phyloP scores from a whole-genome alignment of 2,888 invertebrate genomes.

The Phalangium opilio region DNA sequence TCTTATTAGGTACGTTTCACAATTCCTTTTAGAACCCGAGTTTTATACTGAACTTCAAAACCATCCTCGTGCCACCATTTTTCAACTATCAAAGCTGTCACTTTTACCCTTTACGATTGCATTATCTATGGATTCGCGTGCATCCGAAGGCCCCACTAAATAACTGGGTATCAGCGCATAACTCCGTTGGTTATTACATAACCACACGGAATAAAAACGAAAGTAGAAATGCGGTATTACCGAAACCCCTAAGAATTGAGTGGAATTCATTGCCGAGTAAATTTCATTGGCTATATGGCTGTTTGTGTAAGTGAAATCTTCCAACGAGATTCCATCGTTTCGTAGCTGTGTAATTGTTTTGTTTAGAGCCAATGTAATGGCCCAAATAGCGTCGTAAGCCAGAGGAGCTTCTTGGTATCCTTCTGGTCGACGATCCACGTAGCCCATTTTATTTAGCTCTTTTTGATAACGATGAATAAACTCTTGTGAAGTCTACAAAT shows the following conservation, averaged over 20 bases:
- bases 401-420: constrained; percentile 91
- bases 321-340: constrained; percentile 62
- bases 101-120: too few relatives aligned
- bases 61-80: too few relatives aligned
- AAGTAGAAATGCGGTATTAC: constrained; percentile 43
- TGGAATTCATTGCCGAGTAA: constrained; percentile 95
- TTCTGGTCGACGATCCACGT: constrained; percentile 61
- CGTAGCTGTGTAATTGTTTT: constrained; percentile 81
- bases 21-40: too few relatives aligned
- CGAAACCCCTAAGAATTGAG: constrained; percentile 92
- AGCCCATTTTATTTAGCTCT: constrained; percentile 59
- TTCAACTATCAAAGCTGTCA: too few relatives aligned
- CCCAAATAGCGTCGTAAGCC: constrained; percentile 99
- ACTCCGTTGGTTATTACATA: too few relatives aligned
- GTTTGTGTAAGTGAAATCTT: constrained; percentile 91
- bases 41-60: too few relatives aligned
- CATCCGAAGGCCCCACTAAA: too few relatives aligned
- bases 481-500: constrained; percentile 66
- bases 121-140: too few relatives aligned
- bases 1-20: too few relatives aligned
- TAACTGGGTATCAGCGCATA: too few relatives aligned
- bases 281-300: constrained; percentile 88
- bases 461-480: constrained; percentile 72
- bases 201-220: too few relatives aligned
- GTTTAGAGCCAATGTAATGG: constrained; percentile 91